Evolutionary conservation across 2,113 vertebrate genomes (phyloP), one percentile per base, ranked within the genome.

Genomic region (Syrrhaptes paradoxus): DNA sequence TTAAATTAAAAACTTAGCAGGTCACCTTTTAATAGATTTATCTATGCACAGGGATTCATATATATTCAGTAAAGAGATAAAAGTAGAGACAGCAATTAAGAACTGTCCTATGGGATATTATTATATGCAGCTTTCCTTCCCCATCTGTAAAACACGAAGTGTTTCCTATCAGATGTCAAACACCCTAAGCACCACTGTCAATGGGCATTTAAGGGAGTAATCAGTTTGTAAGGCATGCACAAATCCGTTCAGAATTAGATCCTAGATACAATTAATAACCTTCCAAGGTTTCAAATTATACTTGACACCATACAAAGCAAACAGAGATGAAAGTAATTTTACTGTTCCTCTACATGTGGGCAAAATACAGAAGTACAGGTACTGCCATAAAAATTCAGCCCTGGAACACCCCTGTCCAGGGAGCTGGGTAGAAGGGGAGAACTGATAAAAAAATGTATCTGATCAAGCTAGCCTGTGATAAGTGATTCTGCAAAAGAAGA

Each of bases 1-100:
- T 89, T 80, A 18, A 96, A 96, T 94, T 89, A 96, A 91, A 93
- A 95, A 46, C 46, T 83, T 62, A 59, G 28, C 61, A 77, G 46
- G 59, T 94, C 78, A 95, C 36, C 67, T 93, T 95, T 84, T 93
- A 94, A 94, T 80, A 89, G 74, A 80, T 91, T 87, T 94, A 83
- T 48, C 46, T 70, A 14, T 83, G 46, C 81, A 70, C 18, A 29
- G 87, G 81, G 87, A 87, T 85, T 96, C 93, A 9, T 73, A 83
- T 79, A 34, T 87, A 62, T 80, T 94, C 51, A 73, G 58, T 62
- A 83, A 93, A 91, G 89, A 65, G 51, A 76, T 59, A 85, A 85
- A 96, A 89, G 58, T 65, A 66, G 62, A 89, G 78, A 77, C 28
- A 74, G 81, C 54, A 95, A 94, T 95, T 96, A 96, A 91, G 58